These are phyloP conservation scores for Phycodurus eques DNA, from an alignment of 2,113 vertebrate species.

Conservation along the genomic window DNA sequence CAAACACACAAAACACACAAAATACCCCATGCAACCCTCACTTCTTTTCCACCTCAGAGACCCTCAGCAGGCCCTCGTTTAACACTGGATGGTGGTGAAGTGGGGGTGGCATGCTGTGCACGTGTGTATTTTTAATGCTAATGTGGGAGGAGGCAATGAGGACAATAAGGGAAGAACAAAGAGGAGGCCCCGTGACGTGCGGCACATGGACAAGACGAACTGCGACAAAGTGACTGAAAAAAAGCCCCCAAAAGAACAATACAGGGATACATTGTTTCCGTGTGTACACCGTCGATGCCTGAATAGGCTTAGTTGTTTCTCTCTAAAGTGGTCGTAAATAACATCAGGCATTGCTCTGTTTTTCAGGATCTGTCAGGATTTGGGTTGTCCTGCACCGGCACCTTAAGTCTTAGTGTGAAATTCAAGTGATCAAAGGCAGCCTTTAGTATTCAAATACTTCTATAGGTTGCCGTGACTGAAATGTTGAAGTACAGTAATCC, in stretches of 20 bases:
- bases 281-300: conserved; percentile 3
- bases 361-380: conserved; percentile 5
- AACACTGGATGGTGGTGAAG: conserved; percentile 11
- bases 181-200: conserved; percentile 43
- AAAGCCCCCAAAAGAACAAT: conserved; percentile 29
- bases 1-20: too few species aligned
- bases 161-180: conserved; percentile 53
- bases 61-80: conserved; percentile 33
- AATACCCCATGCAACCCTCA: conserved; percentile 19
- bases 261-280: conserved; percentile 11
- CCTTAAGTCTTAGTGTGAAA: neutral
- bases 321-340: conserved; percentile 31
- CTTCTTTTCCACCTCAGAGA: conserved; percentile 19
- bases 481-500: too few species aligned
- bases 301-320: conserved; percentile 17
- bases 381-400: conserved; percentile 25
- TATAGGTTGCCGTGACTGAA: neutral
- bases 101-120: neutral
- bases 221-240: conserved; percentile 21
- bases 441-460: neutral
- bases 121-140: conserved; percentile 1
- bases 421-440: neutral
- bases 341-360: conserved; percentile 12
- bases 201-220: conserved; percentile 42
- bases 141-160: conserved; percentile 16